Base-by-base conservation (phyloP, 2,113 vertebrate genomes). In the Erpornis zantholeuca region DNA sequence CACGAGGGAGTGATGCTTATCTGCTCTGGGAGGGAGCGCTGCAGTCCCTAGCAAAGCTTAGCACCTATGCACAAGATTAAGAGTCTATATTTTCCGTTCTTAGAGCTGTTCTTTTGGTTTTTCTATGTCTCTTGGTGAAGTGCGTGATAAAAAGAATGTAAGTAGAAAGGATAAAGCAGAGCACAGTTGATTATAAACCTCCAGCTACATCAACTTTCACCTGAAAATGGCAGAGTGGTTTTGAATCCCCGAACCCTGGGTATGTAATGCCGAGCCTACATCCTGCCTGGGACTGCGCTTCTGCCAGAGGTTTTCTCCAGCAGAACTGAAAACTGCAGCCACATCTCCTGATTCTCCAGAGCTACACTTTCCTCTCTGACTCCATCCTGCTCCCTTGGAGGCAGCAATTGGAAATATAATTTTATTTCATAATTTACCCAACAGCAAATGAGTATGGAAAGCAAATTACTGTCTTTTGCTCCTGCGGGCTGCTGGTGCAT, bases 1-100 rank as follows among this genome's bases (percentile, higher is more conserved):
- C 90, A 31, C 66, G 97, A 96, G 96, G 97, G 95, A 71, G 94
- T 8, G 42, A 63, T 33, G 65, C 70, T 91, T 93, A 56, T 6
- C 70, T 38, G 52, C 50, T 0, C 33, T 12, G 36, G 45, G 40
- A 56, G 36, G 45, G 40, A 56, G 27, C 13, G 1, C 15, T 16
- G 28, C 71, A 56, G 68, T 47, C 65, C 2, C 42, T 21, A 7
- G 59, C 23, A 66, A 38, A 47, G 14, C 45, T 79, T 10, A 23
- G 56, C 17, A 19, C 68, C 27, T 14, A 22, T 10, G 88, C 36
- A 14, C 52, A 25, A 59, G 69, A 68, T 86, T 68, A 25, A 35
- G 84, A 54, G 49, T 82, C 69, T 75, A 1, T 28, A 7, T 91
- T 94, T 84, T 71, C 49, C 7, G 0, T 38, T 29, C 65, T 70